These are phyloP conservation scores for Drosophila obscura DNA, from an alignment of 1,140 invertebrate species.

Conservation along the genomic window DNA sequence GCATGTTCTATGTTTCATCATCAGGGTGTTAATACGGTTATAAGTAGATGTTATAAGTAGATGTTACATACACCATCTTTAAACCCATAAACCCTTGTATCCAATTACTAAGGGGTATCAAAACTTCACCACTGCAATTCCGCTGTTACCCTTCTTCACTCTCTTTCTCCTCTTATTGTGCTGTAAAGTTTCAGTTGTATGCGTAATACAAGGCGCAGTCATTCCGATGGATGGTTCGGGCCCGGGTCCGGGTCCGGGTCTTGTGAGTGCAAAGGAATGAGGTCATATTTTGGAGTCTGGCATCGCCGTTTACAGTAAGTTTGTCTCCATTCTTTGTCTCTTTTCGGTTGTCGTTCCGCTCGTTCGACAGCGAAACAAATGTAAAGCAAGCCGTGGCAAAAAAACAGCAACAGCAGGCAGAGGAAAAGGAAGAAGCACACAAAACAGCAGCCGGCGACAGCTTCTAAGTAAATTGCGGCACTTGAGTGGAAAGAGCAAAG, in stretches of 20 bases:
- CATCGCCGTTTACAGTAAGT: constrained; percentile 41
- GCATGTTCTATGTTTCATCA: too few species aligned
- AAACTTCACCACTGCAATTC: constrained; percentile 20
- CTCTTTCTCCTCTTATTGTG: constrained; percentile 3
- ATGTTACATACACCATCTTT: too few species aligned
- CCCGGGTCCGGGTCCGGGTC: too few species aligned
- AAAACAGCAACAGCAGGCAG: constrained; percentile 23
- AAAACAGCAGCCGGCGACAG: constrained; percentile 28
- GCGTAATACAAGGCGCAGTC: constrained; percentile 24
- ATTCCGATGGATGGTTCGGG: constrained; percentile 2
- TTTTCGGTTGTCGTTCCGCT: constrained; percentile 12
- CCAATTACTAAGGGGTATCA: not conserved
- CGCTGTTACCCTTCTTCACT: not conserved
- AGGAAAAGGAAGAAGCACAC: constrained; percentile 3
- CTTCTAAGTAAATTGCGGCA: constrained; percentile 33
- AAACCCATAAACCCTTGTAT: too few species aligned
- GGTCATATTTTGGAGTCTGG: constrained; percentile 74
- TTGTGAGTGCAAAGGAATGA: constrained; percentile 54
- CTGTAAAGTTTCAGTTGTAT: constrained; percentile 31
- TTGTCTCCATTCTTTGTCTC: constrained; percentile 6
- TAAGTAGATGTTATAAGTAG: too few species aligned
- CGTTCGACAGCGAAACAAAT: constrained; percentile 43
- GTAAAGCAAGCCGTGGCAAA: constrained; percentile 31
- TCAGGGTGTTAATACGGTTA: too few species aligned
- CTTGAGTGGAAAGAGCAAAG: constrained; percentile 20